Evolutionary conservation across 2,888 invertebrate species (phyloP).

Genomic region (Drosophila ezoana): DNA sequence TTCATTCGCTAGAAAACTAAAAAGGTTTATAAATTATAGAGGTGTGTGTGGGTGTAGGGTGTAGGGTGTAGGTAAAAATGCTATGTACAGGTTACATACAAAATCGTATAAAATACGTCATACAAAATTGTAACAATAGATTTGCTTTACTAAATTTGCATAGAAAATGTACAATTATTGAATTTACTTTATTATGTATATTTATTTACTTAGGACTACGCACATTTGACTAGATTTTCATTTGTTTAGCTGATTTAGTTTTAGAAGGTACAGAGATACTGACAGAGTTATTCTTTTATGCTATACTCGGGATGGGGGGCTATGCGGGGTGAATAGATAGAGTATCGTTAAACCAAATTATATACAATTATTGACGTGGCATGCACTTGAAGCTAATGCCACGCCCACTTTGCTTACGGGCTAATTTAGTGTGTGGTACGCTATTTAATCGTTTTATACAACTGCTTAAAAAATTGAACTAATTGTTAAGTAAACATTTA

Average conservation of each 20-base stretch:
- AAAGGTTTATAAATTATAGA: constrained; percentile 41
- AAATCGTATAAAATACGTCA: constrained; percentile 70
- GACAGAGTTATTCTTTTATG: constrained; percentile 62
- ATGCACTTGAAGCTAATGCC: constrained; percentile 38
- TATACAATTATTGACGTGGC: constrained; percentile 40
- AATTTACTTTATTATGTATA: constrained; percentile 52
- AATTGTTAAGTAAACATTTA: constrained; percentile 34
- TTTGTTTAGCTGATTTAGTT: constrained; percentile 49
- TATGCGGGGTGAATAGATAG: constrained; percentile 22
- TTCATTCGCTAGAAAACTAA: constrained; percentile 62
- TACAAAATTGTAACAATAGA: constrained; percentile 70
- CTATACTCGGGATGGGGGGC: constrained; percentile 6
- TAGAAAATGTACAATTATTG: constrained; percentile 73
- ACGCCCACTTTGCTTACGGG: constrained; percentile 59
- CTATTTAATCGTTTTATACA: constrained; percentile 55
- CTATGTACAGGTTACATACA: constrained; percentile 67
- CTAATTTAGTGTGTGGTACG: constrained; percentile 80
- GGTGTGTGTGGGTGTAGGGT: constrained; percentile 20
- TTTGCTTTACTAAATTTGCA: constrained; percentile 23
- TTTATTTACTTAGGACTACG: constrained; percentile 66
- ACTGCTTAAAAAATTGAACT: constrained; percentile 47
- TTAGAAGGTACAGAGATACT: constrained; percentile 82
- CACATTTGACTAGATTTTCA: constrained; percentile 60
- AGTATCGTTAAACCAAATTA: constrained; percentile 5
- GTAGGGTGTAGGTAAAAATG: constrained; percentile 61